phyloP scores from a whole-genome alignment of 2,797 vertebrate genomes.

The Semaprochilodus insignis region DNA sequence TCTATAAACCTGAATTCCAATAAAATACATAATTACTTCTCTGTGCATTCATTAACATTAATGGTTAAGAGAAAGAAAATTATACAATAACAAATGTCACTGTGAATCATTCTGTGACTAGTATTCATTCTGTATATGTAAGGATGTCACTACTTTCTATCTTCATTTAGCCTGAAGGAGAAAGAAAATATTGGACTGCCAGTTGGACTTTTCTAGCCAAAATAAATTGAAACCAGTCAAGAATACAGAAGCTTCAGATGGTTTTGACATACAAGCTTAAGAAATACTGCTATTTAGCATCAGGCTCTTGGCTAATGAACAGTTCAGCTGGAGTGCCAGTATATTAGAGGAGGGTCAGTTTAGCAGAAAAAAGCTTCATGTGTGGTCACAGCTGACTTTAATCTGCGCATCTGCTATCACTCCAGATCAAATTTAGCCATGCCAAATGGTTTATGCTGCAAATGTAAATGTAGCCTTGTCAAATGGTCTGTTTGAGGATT shows the following conservation, averaged over 20 bases:
- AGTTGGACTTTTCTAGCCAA: background rate
- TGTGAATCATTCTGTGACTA: background rate
- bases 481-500: background rate
- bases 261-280: background rate
- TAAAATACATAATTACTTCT: too few species aligned
- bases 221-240: background rate
- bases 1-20: too few species aligned
- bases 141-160: too few species aligned
- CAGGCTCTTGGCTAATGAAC: background rate
- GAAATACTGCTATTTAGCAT: background rate
- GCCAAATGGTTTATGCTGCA: slow-evolving; percentile 26
- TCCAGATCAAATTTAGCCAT: slow-evolving; percentile 11
- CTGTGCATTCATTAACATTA: too few species aligned
- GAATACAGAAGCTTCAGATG: too few species aligned
- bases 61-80: too few species aligned
- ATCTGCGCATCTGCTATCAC: slow-evolving; percentile 22
- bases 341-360: background rate
- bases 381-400: slow-evolving; percentile 45
- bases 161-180: background rate
- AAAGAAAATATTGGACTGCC: background rate
- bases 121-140: background rate
- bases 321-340: background rate
- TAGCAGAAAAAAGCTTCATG: background rate
- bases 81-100: too few species aligned
- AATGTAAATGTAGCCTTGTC: background rate